Evolutionary conservation across 2,888 invertebrate genomes (phyloP).

Genomic region (Apodemia zela): DNA sequence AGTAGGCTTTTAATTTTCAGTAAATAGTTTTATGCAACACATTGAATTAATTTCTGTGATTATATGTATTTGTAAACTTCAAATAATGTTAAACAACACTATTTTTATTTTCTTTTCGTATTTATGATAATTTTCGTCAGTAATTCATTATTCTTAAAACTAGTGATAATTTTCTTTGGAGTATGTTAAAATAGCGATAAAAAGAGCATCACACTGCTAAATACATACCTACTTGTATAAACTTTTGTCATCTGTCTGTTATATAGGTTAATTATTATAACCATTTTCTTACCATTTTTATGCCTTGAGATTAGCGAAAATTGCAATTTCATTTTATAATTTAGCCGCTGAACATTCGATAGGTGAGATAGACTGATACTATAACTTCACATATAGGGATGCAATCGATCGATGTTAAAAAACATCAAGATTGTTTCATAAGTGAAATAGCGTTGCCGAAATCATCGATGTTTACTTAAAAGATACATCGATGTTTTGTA

Average conservation of each 20-base stretch:
- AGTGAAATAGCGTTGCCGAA: too few relatives aligned
- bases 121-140: constrained; percentile 3
- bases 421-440: too few relatives aligned
- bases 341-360: background rate
- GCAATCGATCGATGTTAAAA: too few relatives aligned
- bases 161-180: background rate
- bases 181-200: background rate
- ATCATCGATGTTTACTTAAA: too few relatives aligned
- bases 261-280: background rate
- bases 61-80: constrained; percentile 1
- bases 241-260: background rate
- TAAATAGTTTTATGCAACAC: constrained; percentile 35
- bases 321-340: background rate
- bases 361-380: background rate
- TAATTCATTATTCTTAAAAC: background rate
- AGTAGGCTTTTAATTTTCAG: constrained; percentile 38
- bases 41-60: constrained; percentile 11
- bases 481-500: too few relatives aligned
- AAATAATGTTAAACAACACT: background rate
- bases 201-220: constrained; percentile 8
- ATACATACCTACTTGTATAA: background rate
- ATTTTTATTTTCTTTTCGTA: background rate
- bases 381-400: too few relatives aligned
- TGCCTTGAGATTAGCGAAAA: background rate
- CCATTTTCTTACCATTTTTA: constrained; percentile 10